Base-by-base conservation (phyloP, 2,888 invertebrate species). In the Pachycephus smyrnensis region DNA sequence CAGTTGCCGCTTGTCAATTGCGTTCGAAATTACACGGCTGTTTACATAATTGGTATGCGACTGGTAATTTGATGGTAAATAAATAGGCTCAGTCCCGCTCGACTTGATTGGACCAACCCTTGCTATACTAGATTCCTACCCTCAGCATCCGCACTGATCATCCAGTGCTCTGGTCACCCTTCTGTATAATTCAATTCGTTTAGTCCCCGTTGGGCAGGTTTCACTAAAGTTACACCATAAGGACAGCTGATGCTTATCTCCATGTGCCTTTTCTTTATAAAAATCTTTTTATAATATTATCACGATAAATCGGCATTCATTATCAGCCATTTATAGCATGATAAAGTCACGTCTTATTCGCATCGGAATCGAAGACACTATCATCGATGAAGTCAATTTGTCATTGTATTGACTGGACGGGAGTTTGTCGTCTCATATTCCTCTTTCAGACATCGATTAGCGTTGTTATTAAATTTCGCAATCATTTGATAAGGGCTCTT, bases 1-100 rank as follows among this genome's bases (percentile, higher is more conserved):
- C 55, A 6, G 15, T 55, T 55, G 55, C 2, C 23, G 55, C 55
- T 55, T 55, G 55, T 55, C 23, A 55, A 55, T 55, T 23, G 55
- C 55, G 55, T 55, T 55, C 9, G 55, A 77, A 80, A 82, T 81
- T 78, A 79, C 80, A 77, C 78, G 76, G 78, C 78, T 82, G 81
- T 83, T 84, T 81, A 81, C 82, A 83, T 84, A 84, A 84, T 83
- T 83, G 82, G 80, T 80, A 79, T 76, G 76, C 77, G 78, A 77
- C 77, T 76, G 80, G 76, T 83, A 82, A 84, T 83, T 83, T 81
- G 82, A 83, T 81, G 81, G 80, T 83, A 84, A 84, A 84, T 84
- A 84, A 84, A 84, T 84, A 82, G 81, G 79, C 76, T 73, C 11
- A 6, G 68, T 32, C 23, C 37, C 33, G 55, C 23, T 76, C 76